Percentiles rank a stretch among this genome's conserved stretches.
Conservation (phyloP, 2,797 vertebrate species). For the Lemur catta region DNA sequence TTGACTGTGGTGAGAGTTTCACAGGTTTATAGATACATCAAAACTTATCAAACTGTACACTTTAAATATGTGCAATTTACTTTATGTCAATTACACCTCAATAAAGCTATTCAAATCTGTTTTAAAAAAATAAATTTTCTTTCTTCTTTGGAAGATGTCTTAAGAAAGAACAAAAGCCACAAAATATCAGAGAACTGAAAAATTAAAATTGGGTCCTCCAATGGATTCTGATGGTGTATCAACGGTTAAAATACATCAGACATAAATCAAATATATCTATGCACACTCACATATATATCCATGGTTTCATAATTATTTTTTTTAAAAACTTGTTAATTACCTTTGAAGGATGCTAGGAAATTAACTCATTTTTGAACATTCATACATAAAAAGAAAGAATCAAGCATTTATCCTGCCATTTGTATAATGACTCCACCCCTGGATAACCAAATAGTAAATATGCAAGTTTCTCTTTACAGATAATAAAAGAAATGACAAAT, state of each 20-base stretch:
- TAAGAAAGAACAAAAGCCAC: background rate
- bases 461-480: background rate
- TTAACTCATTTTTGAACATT: background rate
- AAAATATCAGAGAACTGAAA: slow-evolving; percentile 3
- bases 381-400: background rate
- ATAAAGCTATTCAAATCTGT: background rate
- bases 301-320: background rate
- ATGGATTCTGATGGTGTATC: background rate
- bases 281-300: background rate
- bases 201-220: background rate
- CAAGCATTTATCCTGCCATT: background rate
- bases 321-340: background rate
- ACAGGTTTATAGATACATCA: background rate
- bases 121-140: slow-evolving; percentile 5
- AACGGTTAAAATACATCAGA: background rate
- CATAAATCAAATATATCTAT: background rate
- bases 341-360: background rate
- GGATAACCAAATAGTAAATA: background rate
- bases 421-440: background rate
- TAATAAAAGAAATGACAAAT: background rate
- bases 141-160: background rate
- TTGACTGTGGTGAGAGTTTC: background rate
- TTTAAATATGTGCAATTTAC: background rate
- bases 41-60: background rate
- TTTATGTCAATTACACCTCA: background rate